Percentiles rank a stretch among this genome's conserved stretches.
phyloP scores from a whole-genome alignment of 2,797 vertebrate genomes.

The Xiphophorus birchmanni region DNA sequence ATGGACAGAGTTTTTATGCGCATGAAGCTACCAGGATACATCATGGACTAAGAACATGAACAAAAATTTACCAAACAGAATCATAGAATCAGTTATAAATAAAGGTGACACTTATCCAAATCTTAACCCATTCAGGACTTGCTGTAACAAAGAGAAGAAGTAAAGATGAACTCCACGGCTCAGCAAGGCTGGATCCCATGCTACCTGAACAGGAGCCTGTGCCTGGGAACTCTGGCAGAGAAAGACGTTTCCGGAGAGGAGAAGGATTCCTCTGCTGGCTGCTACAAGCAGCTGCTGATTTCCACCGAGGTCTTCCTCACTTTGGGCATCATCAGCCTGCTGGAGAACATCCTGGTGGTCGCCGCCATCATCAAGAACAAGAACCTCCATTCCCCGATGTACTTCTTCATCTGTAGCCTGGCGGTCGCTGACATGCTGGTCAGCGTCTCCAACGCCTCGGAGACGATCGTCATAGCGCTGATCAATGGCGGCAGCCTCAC shows the following conservation, averaged over 20 bases:
- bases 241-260: constrained; percentile 54
- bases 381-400: constrained; percentile 96
- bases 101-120: too few species aligned
- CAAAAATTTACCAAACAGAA: too few species aligned
- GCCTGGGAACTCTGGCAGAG: constrained; percentile 51
- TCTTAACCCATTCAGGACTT: constrained; percentile 9
- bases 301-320: constrained; percentile 93
- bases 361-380: constrained; percentile 92
- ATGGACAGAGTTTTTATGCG: too few species aligned
- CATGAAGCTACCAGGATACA: too few species aligned
- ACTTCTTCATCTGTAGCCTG: constrained; percentile 96
- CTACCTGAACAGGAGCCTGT: constrained; percentile 81
- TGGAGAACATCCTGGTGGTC: constrained; percentile 94
- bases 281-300: constrained; percentile 89
- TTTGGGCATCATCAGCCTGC: constrained; percentile 89
- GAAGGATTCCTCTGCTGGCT: constrained; percentile 77
- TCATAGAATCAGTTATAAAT: too few species aligned
- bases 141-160: background rate
- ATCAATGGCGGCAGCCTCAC: constrained; percentile 83
- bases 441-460: constrained; percentile 93
- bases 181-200: constrained; percentile 69
- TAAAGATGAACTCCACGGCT: constrained; percentile 84
- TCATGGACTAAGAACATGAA: too few species aligned
- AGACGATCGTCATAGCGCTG: constrained; percentile 93
- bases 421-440: constrained; percentile 95